These are phyloP conservation scores for Himalopsyche japonica DNA, from an alignment of 2,888 invertebrate genomes.

Conservation along the genomic window DNA sequence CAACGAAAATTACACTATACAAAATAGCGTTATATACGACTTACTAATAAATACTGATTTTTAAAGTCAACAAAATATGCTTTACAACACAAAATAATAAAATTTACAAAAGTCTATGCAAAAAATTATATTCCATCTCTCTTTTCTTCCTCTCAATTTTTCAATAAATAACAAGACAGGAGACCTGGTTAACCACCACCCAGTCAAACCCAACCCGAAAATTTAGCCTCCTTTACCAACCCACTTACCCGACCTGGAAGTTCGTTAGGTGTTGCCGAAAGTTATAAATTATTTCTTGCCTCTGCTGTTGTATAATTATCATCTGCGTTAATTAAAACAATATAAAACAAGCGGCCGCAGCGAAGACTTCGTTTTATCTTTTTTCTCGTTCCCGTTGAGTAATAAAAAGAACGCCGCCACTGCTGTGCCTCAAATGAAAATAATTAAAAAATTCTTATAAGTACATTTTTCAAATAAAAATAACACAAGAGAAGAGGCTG, in stretches of 20 bases:
- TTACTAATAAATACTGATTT: no score
- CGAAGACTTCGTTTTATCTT: not conserved
- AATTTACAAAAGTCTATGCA: no score
- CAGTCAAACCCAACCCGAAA: not conserved
- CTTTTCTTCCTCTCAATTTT: no score
- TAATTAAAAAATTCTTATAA: constrained; percentile 35
- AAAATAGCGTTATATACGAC: no score
- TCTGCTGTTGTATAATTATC: constrained; percentile 29
- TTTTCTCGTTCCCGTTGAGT: not conserved
- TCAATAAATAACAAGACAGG: not conserved
- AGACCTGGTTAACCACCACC: not conserved
- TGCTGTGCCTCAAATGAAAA: constrained; percentile 24
- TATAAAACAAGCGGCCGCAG: constrained; percentile 23
- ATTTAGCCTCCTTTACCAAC: not conserved
- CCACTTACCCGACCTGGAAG: not conserved
- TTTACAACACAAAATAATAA: no score
- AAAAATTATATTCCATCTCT: no score
- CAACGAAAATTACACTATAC: no score
- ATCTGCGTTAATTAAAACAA: constrained; percentile 37
- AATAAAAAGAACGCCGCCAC: constrained; percentile 12
- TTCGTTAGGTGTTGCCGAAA: not conserved
- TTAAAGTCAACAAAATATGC: no score
- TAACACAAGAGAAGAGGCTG: not conserved
- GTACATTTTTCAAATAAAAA: constrained; percentile 7
- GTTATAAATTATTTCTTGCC: constrained; percentile 26